These are phyloP conservation scores for Carposina sasakii DNA, from an alignment of 1,140 invertebrate species.

Conservation along the genomic window DNA sequence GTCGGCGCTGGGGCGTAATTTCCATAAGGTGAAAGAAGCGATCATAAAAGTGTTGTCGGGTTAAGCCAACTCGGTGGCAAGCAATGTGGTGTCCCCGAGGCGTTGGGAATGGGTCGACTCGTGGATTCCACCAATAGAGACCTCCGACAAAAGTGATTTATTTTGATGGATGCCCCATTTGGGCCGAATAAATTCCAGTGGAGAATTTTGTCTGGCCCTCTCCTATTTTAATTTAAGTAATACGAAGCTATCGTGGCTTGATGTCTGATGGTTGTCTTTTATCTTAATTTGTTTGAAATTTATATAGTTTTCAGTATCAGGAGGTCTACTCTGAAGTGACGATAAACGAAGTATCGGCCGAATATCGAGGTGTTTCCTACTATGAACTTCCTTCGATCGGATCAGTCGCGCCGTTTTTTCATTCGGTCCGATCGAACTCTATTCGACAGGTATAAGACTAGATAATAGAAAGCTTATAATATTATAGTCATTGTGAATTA, in stretches of 20 bases:
- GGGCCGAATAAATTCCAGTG: conserved; percentile 20
- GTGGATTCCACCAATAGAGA: conserved; percentile 20
- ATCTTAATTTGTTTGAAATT: no score
- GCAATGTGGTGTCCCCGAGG: conserved; percentile 9
- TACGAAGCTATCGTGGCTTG: conserved; percentile 11
- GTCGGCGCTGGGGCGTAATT: conserved; percentile 15
- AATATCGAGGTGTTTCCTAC: no score
- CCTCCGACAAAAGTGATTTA: conserved; percentile 38
- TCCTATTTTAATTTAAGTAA: conserved; percentile 26
- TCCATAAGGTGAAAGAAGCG: conserved; percentile 20
- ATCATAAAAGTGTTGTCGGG: conserved; percentile 14
- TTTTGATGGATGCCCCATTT: conserved; percentile 44
- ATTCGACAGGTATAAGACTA: no score
- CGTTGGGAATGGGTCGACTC: conserved; percentile 18
- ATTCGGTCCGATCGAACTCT: no score
- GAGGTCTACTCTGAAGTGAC: no score
- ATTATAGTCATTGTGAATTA: no score
- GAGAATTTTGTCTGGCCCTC: conserved; percentile 12
- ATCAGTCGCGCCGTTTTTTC: no score
- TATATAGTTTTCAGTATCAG: no score
- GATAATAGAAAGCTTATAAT: no score
- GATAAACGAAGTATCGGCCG: no score
- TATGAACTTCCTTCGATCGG: no score
- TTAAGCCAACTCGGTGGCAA: conserved; percentile 18
- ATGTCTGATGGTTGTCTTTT: no score